Conservation (phyloP, 2,888 invertebrate species). For the Lepidochitona cinerea region DNA sequence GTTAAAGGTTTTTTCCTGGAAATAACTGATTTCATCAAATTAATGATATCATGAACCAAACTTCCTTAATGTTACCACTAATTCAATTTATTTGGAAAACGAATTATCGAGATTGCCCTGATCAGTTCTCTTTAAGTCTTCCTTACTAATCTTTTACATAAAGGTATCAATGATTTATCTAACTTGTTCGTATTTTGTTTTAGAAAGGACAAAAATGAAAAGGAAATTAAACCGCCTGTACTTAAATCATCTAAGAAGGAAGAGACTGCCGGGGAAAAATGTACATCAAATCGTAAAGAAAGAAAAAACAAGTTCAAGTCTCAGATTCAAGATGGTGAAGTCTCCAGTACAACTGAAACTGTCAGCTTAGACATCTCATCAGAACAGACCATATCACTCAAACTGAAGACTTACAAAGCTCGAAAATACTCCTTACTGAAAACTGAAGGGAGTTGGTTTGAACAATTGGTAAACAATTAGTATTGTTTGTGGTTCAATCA, state of each 20-base stretch:
- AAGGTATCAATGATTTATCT: too few species aligned
- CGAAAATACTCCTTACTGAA: constrained; percentile 58
- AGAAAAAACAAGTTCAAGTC: constrained; percentile 57
- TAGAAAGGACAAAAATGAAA: constrained; percentile 13
- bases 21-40: too few species aligned
- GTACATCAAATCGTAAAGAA: constrained; percentile 39
- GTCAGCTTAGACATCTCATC: too few species aligned
- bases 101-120: too few species aligned
- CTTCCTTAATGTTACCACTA: too few species aligned
- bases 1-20: too few species aligned
- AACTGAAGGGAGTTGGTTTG: constrained; percentile 51
- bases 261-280: not conserved
- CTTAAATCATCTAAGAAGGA: constrained; percentile 2
- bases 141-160: too few species aligned
- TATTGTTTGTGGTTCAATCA: not conserved
- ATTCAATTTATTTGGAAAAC: too few species aligned
- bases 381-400: constrained; percentile 18
- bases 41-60: too few species aligned
- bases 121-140: too few species aligned
- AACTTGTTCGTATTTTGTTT: too few species aligned
- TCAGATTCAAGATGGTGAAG: constrained; percentile 49
- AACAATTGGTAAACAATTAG: constrained; percentile 39
- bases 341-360: constrained; percentile 44
- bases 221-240: too few species aligned
- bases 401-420: constrained; percentile 38